Evolutionary conservation across 2,797 vertebrate species (phyloP).

Genomic region (Ctenopoma multispine): DNA sequence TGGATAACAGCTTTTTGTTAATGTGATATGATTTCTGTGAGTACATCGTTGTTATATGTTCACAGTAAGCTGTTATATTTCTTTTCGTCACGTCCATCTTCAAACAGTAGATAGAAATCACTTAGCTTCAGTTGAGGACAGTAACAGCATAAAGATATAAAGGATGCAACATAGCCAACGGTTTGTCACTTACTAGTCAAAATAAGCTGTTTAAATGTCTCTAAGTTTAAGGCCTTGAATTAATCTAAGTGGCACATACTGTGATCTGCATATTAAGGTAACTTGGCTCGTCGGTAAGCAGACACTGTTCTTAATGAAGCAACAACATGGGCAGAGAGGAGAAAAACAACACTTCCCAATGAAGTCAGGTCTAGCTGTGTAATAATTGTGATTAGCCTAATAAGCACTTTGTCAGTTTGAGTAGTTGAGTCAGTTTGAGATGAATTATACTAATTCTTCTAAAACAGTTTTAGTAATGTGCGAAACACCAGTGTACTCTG

Average conservation of each 20-base stretch:
- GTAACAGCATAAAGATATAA: not conserved
- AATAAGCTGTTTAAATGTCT: not conserved
- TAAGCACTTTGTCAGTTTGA: too few species aligned
- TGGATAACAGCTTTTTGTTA: not conserved
- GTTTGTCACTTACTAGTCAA: too few species aligned
- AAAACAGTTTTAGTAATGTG: not conserved
- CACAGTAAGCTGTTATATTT: not conserved
- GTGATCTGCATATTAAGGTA: not conserved
- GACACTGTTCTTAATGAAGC: not conserved
- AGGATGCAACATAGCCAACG: not conserved
- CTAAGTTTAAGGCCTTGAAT: not conserved
- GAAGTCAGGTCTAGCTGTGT: conserved; percentile 3
- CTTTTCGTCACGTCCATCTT: not conserved
- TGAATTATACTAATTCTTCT: not conserved
- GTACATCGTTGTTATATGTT: not conserved
- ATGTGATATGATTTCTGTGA: not conserved
- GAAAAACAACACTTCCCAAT: conserved; percentile 13
- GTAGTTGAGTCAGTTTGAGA: not conserved
- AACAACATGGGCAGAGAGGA: conserved; percentile 4
- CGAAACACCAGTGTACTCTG: conserved; percentile 21
- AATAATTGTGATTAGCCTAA: not conserved
- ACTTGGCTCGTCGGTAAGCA: not conserved
- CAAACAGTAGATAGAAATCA: not conserved
- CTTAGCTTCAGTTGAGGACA: too few species aligned
- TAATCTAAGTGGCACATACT: too few species aligned